Evolutionary conservation across 2,113 vertebrate species (phyloP).

Genomic region (Donacobius atricapilla): DNA sequence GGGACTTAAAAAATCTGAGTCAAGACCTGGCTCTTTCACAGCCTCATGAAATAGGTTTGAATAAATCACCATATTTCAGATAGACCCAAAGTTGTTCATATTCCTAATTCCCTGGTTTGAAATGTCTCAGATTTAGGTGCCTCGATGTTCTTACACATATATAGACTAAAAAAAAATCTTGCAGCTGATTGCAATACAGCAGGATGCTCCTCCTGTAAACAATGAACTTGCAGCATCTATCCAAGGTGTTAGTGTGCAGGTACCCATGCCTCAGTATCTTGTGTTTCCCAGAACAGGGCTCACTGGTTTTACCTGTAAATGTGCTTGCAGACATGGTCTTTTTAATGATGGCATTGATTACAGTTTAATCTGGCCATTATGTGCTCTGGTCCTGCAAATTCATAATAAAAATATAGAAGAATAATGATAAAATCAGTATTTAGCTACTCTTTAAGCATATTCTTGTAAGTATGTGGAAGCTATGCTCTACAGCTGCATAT

Average conservation of each 20-base stretch:
- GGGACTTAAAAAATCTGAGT: not conserved
- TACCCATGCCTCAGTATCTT: not conserved
- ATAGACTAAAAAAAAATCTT: not conserved
- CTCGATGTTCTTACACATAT: accelerated
- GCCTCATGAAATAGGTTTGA: not conserved
- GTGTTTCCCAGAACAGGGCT: not conserved
- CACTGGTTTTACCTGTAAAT: not conserved
- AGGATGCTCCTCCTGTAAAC: not conserved
- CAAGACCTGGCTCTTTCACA: not conserved
- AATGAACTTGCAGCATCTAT: not conserved
- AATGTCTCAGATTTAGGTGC: not conserved
- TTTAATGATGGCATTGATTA: not conserved
- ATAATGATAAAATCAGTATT: not conserved
- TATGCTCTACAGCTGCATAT: not conserved
- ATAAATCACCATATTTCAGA: not conserved
- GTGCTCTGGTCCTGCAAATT: not conserved
- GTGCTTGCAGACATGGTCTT: not conserved
- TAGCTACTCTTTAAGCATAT: not conserved
- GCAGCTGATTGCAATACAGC: not conserved
- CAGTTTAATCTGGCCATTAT: not conserved
- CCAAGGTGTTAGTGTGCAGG: not conserved
- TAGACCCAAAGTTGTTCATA: not conserved
- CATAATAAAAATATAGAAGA: not conserved
- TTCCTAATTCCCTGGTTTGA: not conserved
- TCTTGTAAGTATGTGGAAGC: not conserved